A percentile compares a stretch with the other conserved stretches of the same genome.
phyloP scores from a whole-genome alignment of 2,113 vertebrate genomes.

The Mungos mungo region DNA sequence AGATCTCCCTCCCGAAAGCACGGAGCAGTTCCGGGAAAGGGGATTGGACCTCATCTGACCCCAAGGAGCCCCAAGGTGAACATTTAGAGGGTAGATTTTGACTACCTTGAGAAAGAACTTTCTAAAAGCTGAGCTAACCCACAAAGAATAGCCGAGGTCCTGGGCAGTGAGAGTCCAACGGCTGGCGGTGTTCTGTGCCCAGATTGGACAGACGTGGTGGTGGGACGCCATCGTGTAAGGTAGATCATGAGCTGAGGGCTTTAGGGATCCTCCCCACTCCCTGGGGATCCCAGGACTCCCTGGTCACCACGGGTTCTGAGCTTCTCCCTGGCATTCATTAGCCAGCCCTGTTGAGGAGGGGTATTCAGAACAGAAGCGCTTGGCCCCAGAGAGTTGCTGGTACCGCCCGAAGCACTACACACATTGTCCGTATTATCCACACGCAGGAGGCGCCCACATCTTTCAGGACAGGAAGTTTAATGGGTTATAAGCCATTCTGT shows the following conservation, averaged over 20 bases:
- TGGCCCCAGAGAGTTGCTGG: conserved; percentile 28
- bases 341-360: background rate
- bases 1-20: background rate
- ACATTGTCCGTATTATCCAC: conserved; percentile 70
- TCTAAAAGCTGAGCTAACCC: background rate
- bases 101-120: background rate
- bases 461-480: conserved; percentile 73
- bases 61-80: background rate
- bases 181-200: background rate
- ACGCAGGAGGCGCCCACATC: background rate
- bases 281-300: background rate
- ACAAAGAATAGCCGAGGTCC: background rate
- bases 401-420: conserved; percentile 10
- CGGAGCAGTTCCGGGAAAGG: fast-evolving
- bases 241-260: background rate
- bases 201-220: no score
- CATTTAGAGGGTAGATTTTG: background rate
- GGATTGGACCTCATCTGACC: background rate
- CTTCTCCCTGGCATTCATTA: conserved; percentile 67
- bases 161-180: background rate
- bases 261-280: background rate
- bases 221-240: background rate
- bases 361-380: conserved; percentile 53
- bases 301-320: fast-evolving
- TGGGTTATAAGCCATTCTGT: conserved; percentile 73